Percentiles rank a stretch among this genome's conserved stretches.
Evolutionary conservation across 2,888 invertebrate species (phyloP).

Genomic region (Pogonocherus hispidulus): DNA sequence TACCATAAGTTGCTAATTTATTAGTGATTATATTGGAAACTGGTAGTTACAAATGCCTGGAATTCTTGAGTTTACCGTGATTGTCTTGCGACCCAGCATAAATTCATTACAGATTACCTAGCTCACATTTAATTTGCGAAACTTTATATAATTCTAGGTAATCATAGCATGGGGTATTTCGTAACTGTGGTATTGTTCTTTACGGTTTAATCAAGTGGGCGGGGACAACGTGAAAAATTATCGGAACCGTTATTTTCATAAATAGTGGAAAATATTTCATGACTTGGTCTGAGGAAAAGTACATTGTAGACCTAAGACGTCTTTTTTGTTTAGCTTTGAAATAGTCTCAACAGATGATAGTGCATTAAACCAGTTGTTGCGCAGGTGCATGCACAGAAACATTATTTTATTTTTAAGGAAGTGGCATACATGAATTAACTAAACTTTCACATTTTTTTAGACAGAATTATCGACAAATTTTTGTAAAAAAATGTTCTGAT

Average conservation of each 20-base stretch:
- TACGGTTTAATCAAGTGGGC: background rate
- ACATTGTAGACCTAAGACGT: too few species aligned
- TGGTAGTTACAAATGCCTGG: background rate
- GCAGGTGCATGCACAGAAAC: too few species aligned
- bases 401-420: too few species aligned
- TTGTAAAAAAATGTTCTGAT: too few species aligned
- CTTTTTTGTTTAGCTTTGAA: too few species aligned
- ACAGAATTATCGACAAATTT: too few species aligned
- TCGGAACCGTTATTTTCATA: background rate
- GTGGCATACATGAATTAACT: too few species aligned
- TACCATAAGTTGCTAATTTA: conserved; percentile 12
- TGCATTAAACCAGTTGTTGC: too few species aligned
- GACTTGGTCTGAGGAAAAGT: background rate
- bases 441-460: too few species aligned
- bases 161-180: background rate
- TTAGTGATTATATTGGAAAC: background rate
- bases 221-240: background rate
- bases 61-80: background rate
- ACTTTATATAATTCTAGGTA: background rate
- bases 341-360: too few species aligned
- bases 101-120: background rate
- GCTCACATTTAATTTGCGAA: too few species aligned
- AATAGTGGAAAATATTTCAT: background rate
- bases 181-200: background rate
- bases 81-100: background rate